A percentile compares a stretch with the other conserved stretches of the same genome.
Evolutionary conservation across 2,113 vertebrate genomes (phyloP).

Genomic region (Lophura nycthemera): DNA sequence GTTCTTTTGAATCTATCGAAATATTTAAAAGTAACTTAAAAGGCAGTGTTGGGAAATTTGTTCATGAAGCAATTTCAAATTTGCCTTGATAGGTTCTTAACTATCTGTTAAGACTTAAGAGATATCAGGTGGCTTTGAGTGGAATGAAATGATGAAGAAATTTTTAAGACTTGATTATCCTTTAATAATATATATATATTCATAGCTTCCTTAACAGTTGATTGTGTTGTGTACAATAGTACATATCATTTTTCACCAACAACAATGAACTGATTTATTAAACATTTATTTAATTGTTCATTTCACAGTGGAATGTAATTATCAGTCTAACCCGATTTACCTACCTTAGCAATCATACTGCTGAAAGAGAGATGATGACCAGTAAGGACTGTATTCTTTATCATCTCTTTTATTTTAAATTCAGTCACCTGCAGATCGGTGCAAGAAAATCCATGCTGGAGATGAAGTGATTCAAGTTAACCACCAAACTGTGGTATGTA

Average conservation of each 20-base stretch:
- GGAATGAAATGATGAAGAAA: background rate
- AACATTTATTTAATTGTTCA: slow-evolving; percentile 43
- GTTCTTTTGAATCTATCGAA: slow-evolving; percentile 8
- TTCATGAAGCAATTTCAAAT: background rate
- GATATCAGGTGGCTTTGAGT: background rate
- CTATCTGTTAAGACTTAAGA: background rate
- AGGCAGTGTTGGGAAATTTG: background rate
- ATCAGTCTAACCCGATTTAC: slow-evolving; percentile 40
- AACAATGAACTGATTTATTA: slow-evolving; percentile 9
- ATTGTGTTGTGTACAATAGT: slow-evolving; percentile 7
- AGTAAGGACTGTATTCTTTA: slow-evolving; percentile 75
- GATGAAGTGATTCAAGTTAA: slow-evolving; percentile 92
- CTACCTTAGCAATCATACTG: slow-evolving; percentile 55
- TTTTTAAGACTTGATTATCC: background rate
- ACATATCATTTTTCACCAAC: background rate
- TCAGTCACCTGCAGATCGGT: slow-evolving; percentile 94
- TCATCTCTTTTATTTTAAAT: slow-evolving; percentile 82
- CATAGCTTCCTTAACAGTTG: background rate
- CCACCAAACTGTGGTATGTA: slow-evolving; percentile 90
- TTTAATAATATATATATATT: background rate
- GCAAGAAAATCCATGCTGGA: slow-evolving; percentile 97
- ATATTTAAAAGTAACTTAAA: background rate
- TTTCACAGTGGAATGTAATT: slow-evolving; percentile 48
- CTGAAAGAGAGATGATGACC: slow-evolving; percentile 71
- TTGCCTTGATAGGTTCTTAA: background rate